Evolutionary conservation across 2,888 invertebrate genomes (phyloP).

Genomic region (Calliopum simillimum): DNA sequence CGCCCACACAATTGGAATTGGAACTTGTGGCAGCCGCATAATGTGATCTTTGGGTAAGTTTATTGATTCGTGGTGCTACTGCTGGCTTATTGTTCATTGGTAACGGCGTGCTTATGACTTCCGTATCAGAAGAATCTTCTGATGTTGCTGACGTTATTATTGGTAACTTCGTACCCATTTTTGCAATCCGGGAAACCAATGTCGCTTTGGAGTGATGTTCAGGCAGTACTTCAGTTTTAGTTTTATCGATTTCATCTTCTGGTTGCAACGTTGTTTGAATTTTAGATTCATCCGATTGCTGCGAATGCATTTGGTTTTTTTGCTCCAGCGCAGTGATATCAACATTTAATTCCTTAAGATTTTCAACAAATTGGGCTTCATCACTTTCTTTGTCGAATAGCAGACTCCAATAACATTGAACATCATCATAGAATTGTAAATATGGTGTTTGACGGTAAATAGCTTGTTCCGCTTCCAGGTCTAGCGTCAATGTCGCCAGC

Average conservation of each 20-base stretch:
- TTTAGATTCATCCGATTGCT: neutral
- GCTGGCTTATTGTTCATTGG: slow-evolving; percentile 17
- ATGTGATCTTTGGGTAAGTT: slow-evolving; percentile 52
- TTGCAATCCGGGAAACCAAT: slow-evolving; percentile 70
- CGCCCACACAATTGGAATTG: slow-evolving; percentile 11
- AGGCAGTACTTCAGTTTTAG: neutral
- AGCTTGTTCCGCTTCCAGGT: neutral
- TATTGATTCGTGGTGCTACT: slow-evolving; percentile 43
- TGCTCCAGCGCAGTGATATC: slow-evolving; percentile 34
- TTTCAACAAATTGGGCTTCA: slow-evolving; percentile 43
- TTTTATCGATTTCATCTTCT: neutral
- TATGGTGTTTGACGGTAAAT: slow-evolving; percentile 45
- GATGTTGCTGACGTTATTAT: slow-evolving; percentile 58
- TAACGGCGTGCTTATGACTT: slow-evolving; percentile 49
- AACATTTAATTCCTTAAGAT: slow-evolving; percentile 35
- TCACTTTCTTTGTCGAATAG: slow-evolving; percentile 63
- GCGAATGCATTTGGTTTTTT: neutral
- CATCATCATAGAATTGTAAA: slow-evolving; percentile 68
- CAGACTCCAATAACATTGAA: slow-evolving; percentile 70
- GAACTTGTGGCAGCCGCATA: slow-evolving; percentile 30
- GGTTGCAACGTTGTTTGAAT: neutral
- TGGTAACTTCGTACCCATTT: slow-evolving; percentile 70
- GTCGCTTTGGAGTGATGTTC: slow-evolving; percentile 37
- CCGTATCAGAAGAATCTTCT: slow-evolving; percentile 68
- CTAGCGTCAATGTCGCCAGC: slow-evolving; percentile 50